Evolutionary conservation across 2,888 invertebrate genomes (phyloP), one percentile per base, ranked within the genome.

Genomic region (Cryptosula pallasiana): DNA sequence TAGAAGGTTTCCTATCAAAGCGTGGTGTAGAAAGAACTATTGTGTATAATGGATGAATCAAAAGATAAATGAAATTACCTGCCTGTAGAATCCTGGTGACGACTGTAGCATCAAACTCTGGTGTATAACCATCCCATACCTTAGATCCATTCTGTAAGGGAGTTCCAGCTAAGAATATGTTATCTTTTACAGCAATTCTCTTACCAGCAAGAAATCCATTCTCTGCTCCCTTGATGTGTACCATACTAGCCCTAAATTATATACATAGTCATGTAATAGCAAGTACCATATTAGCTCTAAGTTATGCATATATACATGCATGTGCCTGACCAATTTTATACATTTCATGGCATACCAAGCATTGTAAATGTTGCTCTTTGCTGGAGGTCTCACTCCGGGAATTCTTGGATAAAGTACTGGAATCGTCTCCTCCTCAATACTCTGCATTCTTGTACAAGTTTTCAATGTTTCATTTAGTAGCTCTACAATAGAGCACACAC

Each of bases 331-430:
- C n/a, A n/a, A n/a, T n/a, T n/a, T n/a, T n/a, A n/a, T n/a, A n/a
- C n/a, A n/a, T n/a, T n/a, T n/a, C n/a, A n/a, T n/a, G n/a, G 45
- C 77, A 87, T 89, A 79, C 79, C 79, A 79, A 2, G 79, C 76
- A 73, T 78, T 78, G 57, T 75, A 74, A 16, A 55, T 45, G 73
- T 77, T 77, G 1, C 78, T 78, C 16, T 74, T 71, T 1, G 71
- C 63, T 35, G 55, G 13, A n/a, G 78, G 78, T 72, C 74, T 72
- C 71, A 76, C 73, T 0, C 79, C 79, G 0, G 78, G 77, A 1
- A 74, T 75, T 69, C 78, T 76, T 5, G 78, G 77, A 71, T 78
- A 78, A 34, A 76, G 77, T 13, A 78, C 78, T 5, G 76, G 76
- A 58, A 77, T 73, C 20, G 76, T 72, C 0, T 77, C 76, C 13